These are phyloP conservation scores for Zygogramma bicolorata DNA, from an alignment of 2,888 invertebrate species.

Conservation along the genomic window DNA sequence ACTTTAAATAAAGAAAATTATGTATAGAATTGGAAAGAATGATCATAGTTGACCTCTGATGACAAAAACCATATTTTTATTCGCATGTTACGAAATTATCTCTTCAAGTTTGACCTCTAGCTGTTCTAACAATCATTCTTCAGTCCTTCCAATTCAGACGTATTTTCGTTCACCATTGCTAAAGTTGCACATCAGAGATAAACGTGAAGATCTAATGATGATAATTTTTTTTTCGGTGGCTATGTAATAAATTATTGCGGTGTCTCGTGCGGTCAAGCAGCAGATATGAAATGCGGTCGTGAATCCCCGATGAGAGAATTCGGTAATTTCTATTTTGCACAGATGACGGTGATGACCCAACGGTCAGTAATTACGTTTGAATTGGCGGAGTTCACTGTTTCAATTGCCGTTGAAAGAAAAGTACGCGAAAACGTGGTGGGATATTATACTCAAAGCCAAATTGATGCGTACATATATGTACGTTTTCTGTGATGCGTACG, in stretches of 20 bases:
- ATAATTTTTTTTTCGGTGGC: background rate
- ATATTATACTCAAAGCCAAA: background rate
- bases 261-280: background rate
- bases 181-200: background rate
- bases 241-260: background rate
- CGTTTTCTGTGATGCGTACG: conserved; percentile 2
- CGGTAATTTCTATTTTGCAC: conserved; percentile 9
- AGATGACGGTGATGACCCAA: conserved; percentile 8
- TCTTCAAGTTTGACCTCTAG: too few species aligned
- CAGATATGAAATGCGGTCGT: background rate
- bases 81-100: too few species aligned
- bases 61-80: too few species aligned
- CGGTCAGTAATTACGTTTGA: background rate
- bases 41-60: too few species aligned
- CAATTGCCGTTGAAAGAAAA: background rate
- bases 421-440: background rate
- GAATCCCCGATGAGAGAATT: background rate
- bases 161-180: background rate
- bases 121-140: background rate
- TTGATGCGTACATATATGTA: too few species aligned
- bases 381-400: background rate
- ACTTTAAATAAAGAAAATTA: too few species aligned
- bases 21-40: too few species aligned
- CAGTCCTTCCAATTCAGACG: background rate
- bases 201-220: background rate